Conservation (phyloP, 2,888 invertebrate species). For the Xestia xanthographa region DNA sequence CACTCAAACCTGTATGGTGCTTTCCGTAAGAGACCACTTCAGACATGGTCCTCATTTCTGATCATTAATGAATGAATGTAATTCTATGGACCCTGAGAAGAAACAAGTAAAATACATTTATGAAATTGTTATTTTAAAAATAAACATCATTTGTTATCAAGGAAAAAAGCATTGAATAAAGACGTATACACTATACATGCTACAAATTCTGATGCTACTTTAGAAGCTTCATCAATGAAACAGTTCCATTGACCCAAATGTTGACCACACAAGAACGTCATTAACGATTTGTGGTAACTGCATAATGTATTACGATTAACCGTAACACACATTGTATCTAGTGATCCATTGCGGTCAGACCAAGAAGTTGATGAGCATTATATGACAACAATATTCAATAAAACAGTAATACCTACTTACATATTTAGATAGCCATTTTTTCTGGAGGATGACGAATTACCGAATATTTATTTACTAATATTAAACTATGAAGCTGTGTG, state of each 20-base stretch:
- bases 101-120: too few species aligned
- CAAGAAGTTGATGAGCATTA: background rate
- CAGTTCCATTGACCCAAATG: slow-evolving; percentile 12
- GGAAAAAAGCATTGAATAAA: too few species aligned
- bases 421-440: background rate
- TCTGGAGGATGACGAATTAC: background rate
- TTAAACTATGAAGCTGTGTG: too few species aligned
- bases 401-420: background rate
- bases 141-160: too few species aligned
- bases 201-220: background rate
- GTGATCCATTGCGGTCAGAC: slow-evolving; percentile 10
- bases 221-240: background rate
- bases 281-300: slow-evolving; percentile 28
- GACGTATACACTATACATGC: background rate
- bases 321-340: slow-evolving; percentile 20
- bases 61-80: background rate
- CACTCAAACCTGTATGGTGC: background rate
- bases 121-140: too few species aligned
- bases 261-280: slow-evolving; percentile 15
- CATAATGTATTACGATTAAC: slow-evolving; percentile 21
- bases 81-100: too few species aligned
- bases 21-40: background rate
- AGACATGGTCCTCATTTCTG: background rate
- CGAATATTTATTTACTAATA: background rate
- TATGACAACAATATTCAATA: slow-evolving; percentile 8